phyloP scores from a whole-genome alignment of 2,113 vertebrate species.

The mouse (Mus musculus) region GRCm39 chr3:59783501-59784000 shows the following conservation, averaged over 20 bases:
- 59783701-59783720: neutral
- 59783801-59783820: neutral
- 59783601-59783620: neutral
- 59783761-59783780: neutral
- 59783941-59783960: neutral
- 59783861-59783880: neutral
- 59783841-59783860: neutral
- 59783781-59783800: neutral
- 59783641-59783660: neutral
- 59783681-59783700: neutral
- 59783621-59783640: neutral
- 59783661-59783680: neutral
- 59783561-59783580: neutral
- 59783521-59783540: neutral
- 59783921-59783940: neutral
- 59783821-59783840: neutral
- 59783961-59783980: neutral
- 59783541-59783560: too few species aligned
- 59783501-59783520: neutral
- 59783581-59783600: neutral
- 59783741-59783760: neutral
- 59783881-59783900: neutral
- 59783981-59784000: neutral
- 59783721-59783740: neutral
- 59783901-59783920: neutral